phyloP scores from a whole-genome alignment of 2,888 invertebrate species.

The Pyrrhia umbra region DNA sequence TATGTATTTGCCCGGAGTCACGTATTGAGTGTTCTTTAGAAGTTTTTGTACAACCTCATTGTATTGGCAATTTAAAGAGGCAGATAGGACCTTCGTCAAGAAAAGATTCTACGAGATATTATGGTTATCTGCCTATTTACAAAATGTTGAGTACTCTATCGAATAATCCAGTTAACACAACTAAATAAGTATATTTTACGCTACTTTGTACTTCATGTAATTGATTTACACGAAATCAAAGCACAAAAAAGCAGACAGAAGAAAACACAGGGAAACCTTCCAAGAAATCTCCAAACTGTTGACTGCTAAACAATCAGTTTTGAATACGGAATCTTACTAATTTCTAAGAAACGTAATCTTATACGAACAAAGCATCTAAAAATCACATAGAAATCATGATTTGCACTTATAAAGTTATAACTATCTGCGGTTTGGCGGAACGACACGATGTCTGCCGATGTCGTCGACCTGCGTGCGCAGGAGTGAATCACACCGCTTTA shows the following conservation, averaged over 20 bases:
- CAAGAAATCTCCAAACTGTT: neutral
- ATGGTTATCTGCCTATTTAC: neutral
- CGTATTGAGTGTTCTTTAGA: neutral
- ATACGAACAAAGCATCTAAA: constrained; percentile 44
- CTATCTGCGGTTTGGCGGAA: constrained; percentile 55
- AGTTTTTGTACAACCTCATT: neutral
- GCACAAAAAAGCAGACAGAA: neutral
- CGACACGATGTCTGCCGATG: constrained; percentile 53
- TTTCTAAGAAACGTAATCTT: constrained; percentile 12
- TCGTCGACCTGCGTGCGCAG: constrained; percentile 56
- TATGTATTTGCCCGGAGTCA: neutral
- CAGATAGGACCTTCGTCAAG: neutral
- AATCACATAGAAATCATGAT: constrained; percentile 52
- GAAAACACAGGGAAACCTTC: too few species aligned
- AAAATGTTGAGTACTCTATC: too few species aligned
- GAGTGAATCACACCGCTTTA: constrained; percentile 56
- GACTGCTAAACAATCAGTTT: neutral
- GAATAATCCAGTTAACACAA: too few species aligned
- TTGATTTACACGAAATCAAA: neutral
- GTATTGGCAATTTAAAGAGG: neutral
- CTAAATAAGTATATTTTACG: too few species aligned
- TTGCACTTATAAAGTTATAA: constrained; percentile 36
- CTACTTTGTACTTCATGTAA: too few species aligned
- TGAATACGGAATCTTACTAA: constrained; percentile 4
- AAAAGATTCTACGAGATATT: neutral